A percentile compares a stretch with the other conserved stretches of the same genome.
phyloP scores from a whole-genome alignment of 1,140 invertebrate species.

The Frieseomelitta varia region DNA sequence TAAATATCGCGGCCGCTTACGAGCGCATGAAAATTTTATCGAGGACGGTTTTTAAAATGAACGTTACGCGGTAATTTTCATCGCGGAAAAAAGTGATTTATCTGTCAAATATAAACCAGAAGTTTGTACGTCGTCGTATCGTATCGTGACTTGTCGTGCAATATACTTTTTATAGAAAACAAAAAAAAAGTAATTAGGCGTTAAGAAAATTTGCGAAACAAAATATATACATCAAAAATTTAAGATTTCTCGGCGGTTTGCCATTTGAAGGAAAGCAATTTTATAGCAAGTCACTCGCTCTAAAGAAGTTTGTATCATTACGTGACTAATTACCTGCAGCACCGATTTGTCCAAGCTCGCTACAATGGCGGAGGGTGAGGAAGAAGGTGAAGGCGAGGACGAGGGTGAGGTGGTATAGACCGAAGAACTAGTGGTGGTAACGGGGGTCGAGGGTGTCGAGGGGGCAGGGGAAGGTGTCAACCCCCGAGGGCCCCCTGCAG shows the following conservation, averaged over 20 bases:
- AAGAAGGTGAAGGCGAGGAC: constrained; percentile 61
- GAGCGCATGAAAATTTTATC: background rate
- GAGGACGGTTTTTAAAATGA: background rate
- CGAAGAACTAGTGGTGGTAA: constrained; percentile 62
- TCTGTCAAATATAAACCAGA: background rate
- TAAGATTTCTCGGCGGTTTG: background rate
- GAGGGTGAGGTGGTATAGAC: constrained; percentile 62
- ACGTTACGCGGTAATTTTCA: background rate
- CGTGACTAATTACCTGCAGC: constrained; percentile 81
- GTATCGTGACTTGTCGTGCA: background rate
- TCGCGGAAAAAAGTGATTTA: background rate
- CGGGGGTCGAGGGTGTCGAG: constrained; percentile 71
- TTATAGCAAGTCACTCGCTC: background rate
- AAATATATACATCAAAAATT: too few relatives aligned
- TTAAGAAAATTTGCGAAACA: too few relatives aligned
- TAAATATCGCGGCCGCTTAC: constrained; percentile 1
- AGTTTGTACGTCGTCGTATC: background rate
- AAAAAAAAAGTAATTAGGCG: too few relatives aligned
- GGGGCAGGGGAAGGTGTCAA: constrained; percentile 70
- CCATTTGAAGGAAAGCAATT: fast-evolving
- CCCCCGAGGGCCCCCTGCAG: constrained; percentile 70
- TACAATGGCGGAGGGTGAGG: constrained; percentile 80
- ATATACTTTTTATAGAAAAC: background rate
- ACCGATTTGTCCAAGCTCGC: constrained; percentile 86
- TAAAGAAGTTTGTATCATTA: background rate